A percentile compares a stretch with the other conserved stretches of the same genome.
Conservation (phyloP, 2,113 vertebrate genomes). For the Hypanus sabinus region DNA sequence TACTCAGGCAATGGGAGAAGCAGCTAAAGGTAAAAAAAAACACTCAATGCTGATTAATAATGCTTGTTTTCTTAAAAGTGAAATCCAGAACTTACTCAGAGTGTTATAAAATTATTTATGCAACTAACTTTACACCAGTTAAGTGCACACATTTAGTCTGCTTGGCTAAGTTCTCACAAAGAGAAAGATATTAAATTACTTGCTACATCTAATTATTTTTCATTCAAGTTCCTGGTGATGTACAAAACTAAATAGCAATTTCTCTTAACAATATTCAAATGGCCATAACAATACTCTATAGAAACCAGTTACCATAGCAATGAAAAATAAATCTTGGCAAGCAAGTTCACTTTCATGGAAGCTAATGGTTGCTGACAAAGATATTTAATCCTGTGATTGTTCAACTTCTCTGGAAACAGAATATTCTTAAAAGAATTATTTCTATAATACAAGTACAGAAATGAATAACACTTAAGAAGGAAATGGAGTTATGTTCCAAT, state of each 20-base stretch:
- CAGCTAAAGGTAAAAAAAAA: neutral
- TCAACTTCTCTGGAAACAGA: neutral
- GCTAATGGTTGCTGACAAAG: neutral
- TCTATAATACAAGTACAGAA: neutral
- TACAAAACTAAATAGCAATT: neutral
- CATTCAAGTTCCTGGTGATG: neutral
- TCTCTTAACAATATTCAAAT: neutral
- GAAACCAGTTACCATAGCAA: neutral
- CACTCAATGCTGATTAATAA: neutral
- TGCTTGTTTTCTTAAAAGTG: neutral
- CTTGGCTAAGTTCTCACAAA: neutral
- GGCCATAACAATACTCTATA: neutral
- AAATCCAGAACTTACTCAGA: neutral
- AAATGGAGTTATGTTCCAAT: neutral
- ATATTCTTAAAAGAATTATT: neutral
- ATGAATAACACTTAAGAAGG: neutral
- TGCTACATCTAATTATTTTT: neutral
- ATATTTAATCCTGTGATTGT: slow-evolving; percentile 5
- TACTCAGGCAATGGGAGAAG: neutral
- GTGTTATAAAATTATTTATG: neutral
- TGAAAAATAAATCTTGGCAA: slow-evolving; percentile 7
- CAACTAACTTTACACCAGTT: neutral
- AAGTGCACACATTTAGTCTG: neutral
- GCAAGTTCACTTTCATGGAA: slow-evolving; percentile 7
- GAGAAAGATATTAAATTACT: neutral